Evolutionary conservation across 2,888 invertebrate species (phyloP).

Genomic region (Trissolcus brochymenae): DNA sequence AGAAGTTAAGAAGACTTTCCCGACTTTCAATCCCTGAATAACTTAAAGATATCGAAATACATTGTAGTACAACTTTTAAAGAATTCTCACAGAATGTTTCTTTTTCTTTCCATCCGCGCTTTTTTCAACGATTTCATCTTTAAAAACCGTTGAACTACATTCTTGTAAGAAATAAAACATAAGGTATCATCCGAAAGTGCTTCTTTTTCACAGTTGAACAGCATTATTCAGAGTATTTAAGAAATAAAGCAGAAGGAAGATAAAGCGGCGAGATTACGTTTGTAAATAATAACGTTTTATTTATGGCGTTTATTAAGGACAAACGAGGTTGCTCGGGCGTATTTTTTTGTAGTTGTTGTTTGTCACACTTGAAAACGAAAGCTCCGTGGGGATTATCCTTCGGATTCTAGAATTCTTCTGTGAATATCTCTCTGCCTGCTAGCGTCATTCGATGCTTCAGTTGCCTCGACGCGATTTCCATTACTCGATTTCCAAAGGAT

Average conservation of each 20-base stretch:
- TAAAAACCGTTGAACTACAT: not conserved
- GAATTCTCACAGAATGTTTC: no score
- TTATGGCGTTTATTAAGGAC: conserved; percentile 44
- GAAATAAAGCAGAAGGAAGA: conserved; percentile 11
- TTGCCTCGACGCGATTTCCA: conserved; percentile 70
- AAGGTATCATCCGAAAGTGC: conserved; percentile 1
- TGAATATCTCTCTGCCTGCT: conserved; percentile 59
- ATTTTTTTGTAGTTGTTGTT: conserved; percentile 48
- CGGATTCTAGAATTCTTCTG: conserved; percentile 62
- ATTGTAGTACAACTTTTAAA: not conserved
- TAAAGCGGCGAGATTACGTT: conserved; percentile 30
- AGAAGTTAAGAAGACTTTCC: conserved; percentile 21
- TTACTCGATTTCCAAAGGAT: conserved; percentile 70
- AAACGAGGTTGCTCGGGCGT: conserved; percentile 32
- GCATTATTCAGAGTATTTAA: conserved; percentile 1
- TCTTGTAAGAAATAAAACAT: not conserved
- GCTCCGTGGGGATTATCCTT: conserved; percentile 66
- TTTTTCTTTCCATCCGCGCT: not conserved
- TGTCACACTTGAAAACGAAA: conserved; percentile 62
- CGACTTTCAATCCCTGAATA: conserved; percentile 11
- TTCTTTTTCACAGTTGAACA: not conserved
- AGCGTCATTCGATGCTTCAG: conserved; percentile 64
- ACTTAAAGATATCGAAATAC: conserved; percentile 1
- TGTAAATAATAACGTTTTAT: conserved; percentile 45
- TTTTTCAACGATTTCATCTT: not conserved